Evolutionary conservation across 2,113 vertebrate species (phyloP).

Genomic region (Prolemur simus): DNA sequence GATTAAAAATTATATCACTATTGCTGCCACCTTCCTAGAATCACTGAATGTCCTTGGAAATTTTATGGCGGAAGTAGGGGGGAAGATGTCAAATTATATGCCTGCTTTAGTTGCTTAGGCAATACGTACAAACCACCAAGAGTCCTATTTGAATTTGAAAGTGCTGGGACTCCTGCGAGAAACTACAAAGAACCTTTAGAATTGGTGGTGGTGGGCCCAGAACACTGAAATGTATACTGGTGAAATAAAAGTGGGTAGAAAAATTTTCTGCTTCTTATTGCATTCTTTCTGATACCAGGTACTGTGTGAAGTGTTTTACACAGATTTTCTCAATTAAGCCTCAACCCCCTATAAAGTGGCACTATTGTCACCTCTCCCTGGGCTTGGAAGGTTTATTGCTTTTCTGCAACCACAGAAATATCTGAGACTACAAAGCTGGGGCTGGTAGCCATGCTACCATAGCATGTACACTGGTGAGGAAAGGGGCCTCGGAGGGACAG

Average conservation of each 20-base stretch:
- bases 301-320: neutral
- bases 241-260: neutral
- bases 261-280: neutral
- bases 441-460: neutral
- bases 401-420: neutral
- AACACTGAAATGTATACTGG: neutral
- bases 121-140: neutral
- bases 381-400: neutral
- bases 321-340: neutral
- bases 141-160: constrained; percentile 1
- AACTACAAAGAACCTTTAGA: constrained; percentile 9
- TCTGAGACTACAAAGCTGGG: neutral
- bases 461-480: too few species aligned
- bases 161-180: neutral
- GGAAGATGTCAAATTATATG: neutral
- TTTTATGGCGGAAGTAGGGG: neutral
- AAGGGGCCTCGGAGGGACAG: neutral
- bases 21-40: neutral
- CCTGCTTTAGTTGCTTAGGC: neutral
- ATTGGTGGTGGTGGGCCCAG: neutral
- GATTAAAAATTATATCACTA: neutral
- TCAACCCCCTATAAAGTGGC: neutral
- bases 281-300: neutral
- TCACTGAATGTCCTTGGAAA: neutral
- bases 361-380: neutral